phyloP scores from a whole-genome alignment of 2,888 invertebrate genomes.

The Drosophila meridiana region DNA sequence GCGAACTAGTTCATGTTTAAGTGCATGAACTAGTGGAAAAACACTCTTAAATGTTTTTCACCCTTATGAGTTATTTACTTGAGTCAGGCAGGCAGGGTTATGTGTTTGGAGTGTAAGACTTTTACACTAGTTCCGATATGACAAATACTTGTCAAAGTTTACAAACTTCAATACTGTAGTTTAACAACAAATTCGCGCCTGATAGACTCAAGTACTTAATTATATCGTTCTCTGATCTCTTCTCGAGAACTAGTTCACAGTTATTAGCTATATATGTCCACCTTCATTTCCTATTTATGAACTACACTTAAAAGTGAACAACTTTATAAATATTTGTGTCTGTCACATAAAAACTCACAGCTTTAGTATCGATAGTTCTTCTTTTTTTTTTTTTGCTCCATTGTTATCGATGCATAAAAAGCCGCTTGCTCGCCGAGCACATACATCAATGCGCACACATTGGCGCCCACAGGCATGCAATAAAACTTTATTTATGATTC shows the following conservation, averaged over 20 bases:
- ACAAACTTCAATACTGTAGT: neutral
- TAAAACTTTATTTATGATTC: slow-evolving; percentile 7
- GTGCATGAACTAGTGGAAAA: neutral
- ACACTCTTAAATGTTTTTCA: neutral
- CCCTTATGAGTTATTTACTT: neutral
- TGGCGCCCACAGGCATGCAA: slow-evolving; percentile 18
- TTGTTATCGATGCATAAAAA: slow-evolving; percentile 4
- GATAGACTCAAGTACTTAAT: neutral
- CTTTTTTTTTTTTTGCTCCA: neutral
- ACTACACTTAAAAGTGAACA: neutral
- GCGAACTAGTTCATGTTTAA: neutral
- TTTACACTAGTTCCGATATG: neutral
- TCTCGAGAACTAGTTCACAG: neutral
- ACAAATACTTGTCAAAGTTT: neutral
- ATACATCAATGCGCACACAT: slow-evolving; percentile 3
- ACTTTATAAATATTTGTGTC: neutral
- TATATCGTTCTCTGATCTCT: neutral
- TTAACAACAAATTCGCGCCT: neutral
- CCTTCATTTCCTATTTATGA: neutral
- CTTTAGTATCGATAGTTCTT: neutral
- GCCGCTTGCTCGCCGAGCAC: slow-evolving; percentile 1
- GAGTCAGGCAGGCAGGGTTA: neutral
- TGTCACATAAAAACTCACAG: neutral
- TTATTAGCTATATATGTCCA: neutral
- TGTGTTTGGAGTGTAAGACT: neutral